These are phyloP conservation scores for Cerceris rybyensis DNA, from an alignment of 2,888 invertebrate species.

Conservation along the genomic window DNA sequence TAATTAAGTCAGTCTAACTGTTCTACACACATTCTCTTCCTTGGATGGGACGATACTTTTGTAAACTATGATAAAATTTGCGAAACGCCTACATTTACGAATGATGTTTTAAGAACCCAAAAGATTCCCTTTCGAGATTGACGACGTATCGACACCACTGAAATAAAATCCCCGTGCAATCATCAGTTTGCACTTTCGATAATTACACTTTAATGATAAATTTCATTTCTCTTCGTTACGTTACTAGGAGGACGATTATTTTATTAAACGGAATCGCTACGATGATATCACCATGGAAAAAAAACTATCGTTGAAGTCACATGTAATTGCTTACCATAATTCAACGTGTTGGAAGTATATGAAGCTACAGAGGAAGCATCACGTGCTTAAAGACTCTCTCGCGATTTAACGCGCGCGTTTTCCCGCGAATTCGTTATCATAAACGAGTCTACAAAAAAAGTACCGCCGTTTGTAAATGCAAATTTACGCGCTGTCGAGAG, in stretches of 20 bases:
- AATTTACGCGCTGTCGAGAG: constrained; percentile 5
- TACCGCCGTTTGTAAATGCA: constrained; percentile 28
- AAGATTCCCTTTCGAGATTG: too few relatives aligned
- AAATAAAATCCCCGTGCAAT: neutral
- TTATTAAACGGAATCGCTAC: constrained; percentile 6
- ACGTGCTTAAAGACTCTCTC: too few relatives aligned
- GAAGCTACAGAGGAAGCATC: too few relatives aligned
- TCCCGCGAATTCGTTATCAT: constrained; percentile 40
- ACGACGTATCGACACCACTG: too few relatives aligned
- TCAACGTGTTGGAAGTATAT: neutral
- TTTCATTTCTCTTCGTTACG: constrained; percentile 10
- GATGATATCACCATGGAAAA: constrained; percentile 22
- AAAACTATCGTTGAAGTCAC: constrained; percentile 9
- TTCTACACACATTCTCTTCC: too few relatives aligned
- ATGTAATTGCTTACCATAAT: constrained; percentile 22
- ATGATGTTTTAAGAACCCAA: too few relatives aligned
- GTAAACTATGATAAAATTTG: too few relatives aligned
- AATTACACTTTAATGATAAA: neutral
- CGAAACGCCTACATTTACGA: too few relatives aligned
- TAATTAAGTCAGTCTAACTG: too few relatives aligned
- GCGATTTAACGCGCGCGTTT: neutral
- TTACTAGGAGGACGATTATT: neutral
- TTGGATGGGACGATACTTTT: too few relatives aligned
- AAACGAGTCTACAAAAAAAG: constrained; percentile 4
- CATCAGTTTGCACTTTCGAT: neutral